Evolutionary conservation across 2,888 invertebrate species (phyloP).

Genomic region (Lycocerus yunnanus): DNA sequence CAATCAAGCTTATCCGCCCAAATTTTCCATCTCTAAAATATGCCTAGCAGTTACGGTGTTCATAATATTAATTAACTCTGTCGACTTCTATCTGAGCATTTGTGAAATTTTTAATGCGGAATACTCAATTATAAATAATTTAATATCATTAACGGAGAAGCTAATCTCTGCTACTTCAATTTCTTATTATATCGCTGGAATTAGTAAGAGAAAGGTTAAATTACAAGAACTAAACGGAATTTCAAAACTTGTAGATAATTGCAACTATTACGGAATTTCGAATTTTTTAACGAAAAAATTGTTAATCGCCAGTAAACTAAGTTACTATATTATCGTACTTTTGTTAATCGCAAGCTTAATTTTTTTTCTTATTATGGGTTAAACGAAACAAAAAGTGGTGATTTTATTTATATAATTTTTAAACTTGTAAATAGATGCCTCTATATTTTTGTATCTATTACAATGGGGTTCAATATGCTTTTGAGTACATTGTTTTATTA

Average conservation of each 20-base stretch:
- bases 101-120: not conserved
- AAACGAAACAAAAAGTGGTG: rapidly evolving
- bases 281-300: not conserved
- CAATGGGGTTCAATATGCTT: not conserved
- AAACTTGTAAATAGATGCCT: not conserved
- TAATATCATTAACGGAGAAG: not conserved
- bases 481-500: not conserved
- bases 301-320: not conserved
- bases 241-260: not conserved
- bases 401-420: not conserved
- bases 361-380: not conserved
- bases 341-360: not conserved
- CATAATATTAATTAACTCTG: not conserved
- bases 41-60: not conserved
- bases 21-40: not conserved
- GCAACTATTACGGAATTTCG: not conserved
- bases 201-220: not conserved
- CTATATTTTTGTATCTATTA: not conserved
- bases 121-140: no score
- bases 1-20: not conserved
- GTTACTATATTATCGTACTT: not conserved
- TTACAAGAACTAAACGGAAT: not conserved
- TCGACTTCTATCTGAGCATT: not conserved
- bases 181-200: not conserved
- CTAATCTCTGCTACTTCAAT: not conserved